Evolutionary conservation across 2,797 vertebrate genomes (phyloP).

Genomic region (Mus caroli): DNA sequence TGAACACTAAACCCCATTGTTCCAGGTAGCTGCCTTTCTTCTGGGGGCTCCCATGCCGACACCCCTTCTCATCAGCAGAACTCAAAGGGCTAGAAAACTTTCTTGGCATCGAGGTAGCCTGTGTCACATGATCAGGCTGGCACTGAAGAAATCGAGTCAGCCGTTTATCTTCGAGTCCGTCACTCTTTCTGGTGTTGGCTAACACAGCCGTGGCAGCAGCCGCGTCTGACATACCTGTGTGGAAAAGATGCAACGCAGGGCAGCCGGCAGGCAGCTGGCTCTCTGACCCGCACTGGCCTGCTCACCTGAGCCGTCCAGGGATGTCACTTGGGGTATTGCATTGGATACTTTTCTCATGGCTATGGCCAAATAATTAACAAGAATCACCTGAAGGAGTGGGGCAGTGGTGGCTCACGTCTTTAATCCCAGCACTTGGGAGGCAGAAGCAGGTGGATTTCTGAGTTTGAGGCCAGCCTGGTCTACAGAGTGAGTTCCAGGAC

Average conservation of each 20-base stretch:
- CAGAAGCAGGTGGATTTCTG: too few species aligned
- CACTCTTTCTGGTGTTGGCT: not conserved
- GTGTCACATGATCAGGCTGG: not conserved
- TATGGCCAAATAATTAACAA: not conserved
- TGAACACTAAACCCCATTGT: not conserved
- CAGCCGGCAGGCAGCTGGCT: rapidly evolving
- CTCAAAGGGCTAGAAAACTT: not conserved
- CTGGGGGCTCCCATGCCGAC: not conserved
- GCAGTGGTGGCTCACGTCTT: too few species aligned
- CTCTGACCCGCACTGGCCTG: not conserved
- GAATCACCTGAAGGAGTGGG: not conserved
- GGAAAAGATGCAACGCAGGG: not conserved
- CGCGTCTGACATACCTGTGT: rapidly evolving
- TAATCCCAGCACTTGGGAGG: too few species aligned
- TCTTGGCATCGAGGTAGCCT: not conserved
- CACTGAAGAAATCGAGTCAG: not conserved
- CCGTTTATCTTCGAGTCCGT: too few species aligned
- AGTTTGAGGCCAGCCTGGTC: too few species aligned
- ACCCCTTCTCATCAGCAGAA: too few species aligned
- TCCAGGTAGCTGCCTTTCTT: not conserved
- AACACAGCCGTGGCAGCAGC: not conserved
- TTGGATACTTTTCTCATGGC: not conserved
- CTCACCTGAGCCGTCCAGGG: not conserved
- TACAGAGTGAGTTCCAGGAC: too few species aligned
- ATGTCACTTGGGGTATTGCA: not conserved